Base-by-base conservation (phyloP, 1,140 invertebrate species). In the Papilio polytes region DNA sequence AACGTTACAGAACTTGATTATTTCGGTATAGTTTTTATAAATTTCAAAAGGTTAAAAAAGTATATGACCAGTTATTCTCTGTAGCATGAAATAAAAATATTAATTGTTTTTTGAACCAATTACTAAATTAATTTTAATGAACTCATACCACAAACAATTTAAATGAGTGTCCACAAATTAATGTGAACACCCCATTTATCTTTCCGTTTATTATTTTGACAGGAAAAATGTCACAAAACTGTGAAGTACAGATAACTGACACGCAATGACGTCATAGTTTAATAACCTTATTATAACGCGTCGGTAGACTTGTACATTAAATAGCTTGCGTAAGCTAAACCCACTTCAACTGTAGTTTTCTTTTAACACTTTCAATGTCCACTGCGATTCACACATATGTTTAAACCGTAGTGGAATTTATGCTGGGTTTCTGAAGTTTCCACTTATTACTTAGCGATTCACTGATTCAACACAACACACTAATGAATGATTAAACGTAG, bases 131-230 rank as follows among this genome's bases (percentile, higher is more conserved):
- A 73, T 73, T 74, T 26, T 76, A 76, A 76, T 76, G 18, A 76
- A 76, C 46, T 2, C 74, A 76, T 53, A n/a, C 26, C 46, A 44
- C 46, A 44, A 26, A 48, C 15, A 8, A 76, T 76, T 51, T 26
- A 51, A 22, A 22, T 13, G 22, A 46, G n/a, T 70, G 63, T 76
- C 44, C 44, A 53, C 74, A 76, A 76, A 53, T 76, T 76, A 53
- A 46, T 76, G 22, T 76, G 31, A 76, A 76, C 74, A 76, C 20
- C 46, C 74, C 41, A 74, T 74, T 44, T n/a, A 74, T 74, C 73
- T 22, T 48, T 74, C 44, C 41, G 44, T 3, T 48, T 46, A 48
- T 74, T 74, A 74, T 22, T 74, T 48, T 74, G 73, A 74, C 73
- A 48, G 36, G 20, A 74, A 2, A 44, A 48, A 10, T 44, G 36